Evolutionary conservation across 2,888 invertebrate genomes (phyloP), one percentile per base, ranked within the genome.

Genomic region (Nemapogon koenigi): DNA sequence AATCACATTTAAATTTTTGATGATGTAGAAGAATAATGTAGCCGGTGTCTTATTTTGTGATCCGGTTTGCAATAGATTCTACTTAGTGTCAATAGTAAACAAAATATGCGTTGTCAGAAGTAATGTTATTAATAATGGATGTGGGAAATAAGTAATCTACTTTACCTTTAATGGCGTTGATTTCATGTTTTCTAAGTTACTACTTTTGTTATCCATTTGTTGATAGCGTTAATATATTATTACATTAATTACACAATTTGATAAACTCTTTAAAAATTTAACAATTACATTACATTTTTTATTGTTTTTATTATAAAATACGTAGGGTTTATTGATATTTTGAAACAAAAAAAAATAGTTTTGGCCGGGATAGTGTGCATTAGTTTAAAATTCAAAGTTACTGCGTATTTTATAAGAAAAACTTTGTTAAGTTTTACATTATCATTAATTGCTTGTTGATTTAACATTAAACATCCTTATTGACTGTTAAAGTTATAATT

Each of bases 231-330:
- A 17, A 33, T 18, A 17, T 33, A 16, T 25, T 25, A 25, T 18
- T 16, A 33, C 17, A 30, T 10, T 14, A 15, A 16, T 31, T 31
- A 4, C 16, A 16, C n/a, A 16, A 31, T 31, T 31, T 16, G 2
- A 4, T 15, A 6, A 28, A 6, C 7, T 28, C 7, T 3, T 11
- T 3, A 15, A 15, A 6, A 15, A 28, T 3, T 28, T 7, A 33
- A 67, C 67, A 67, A 63, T 75, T 75, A 73, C 76, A 76, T 76
- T 75, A 76, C 75, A 75, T 76, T 75, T 67, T 56, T 73, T 69
- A 68, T 69, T 73, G 53, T 55, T 16, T 26, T 39, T 11, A 17
- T 35, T 30, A 18, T 33, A 27, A 36, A 22, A 14, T 26, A 14
- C 25, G 27, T 17, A 26, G 17, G 16, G n/a, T 11, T 26, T 11